These are phyloP conservation scores for Enteromius anoplus DNA, from an alignment of 2,797 vertebrate genomes.

Conservation along the genomic window DNA sequence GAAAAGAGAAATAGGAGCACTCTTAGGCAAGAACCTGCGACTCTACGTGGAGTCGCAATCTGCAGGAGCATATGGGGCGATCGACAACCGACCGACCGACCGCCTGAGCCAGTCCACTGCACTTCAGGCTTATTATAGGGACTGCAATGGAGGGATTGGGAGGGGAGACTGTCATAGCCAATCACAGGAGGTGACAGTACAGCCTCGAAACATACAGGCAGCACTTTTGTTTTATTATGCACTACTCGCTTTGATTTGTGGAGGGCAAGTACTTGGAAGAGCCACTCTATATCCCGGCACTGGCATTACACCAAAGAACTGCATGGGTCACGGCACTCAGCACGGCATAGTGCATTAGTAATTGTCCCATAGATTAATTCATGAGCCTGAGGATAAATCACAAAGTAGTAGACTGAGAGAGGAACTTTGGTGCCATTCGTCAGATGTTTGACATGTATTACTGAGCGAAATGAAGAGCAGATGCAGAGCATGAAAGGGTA, in stretches of 20 bases:
- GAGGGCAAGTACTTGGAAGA: constrained; percentile 11
- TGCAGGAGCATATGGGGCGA: constrained; percentile 19
- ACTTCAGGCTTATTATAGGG: constrained; percentile 41
- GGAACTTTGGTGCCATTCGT: constrained; percentile 33
- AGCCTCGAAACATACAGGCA: constrained; percentile 44
- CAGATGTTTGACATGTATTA: constrained; percentile 36
- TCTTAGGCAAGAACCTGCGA: background rate
- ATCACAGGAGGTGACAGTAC: constrained; percentile 37
- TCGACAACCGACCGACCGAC: background rate
- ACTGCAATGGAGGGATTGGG: background rate
- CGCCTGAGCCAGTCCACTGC: constrained; percentile 2
- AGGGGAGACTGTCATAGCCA: constrained; percentile 24
- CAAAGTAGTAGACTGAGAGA: constrained; percentile 37
- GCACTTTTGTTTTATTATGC: constrained; percentile 53
- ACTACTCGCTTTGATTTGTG: constrained; percentile 36
- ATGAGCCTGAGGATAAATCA: constrained; percentile 34
- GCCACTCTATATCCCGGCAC: constrained; percentile 12
- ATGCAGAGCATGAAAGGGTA: constrained; percentile 28
- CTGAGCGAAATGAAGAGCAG: constrained; percentile 21
- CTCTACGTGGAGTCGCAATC: constrained; percentile 23
- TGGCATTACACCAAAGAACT: constrained; percentile 32
- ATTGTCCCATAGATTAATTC: constrained; percentile 34
- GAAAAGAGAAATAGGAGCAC: constrained; percentile 38
- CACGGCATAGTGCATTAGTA: constrained; percentile 20
- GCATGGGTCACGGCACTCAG: constrained; percentile 8